A percentile compares a stretch with the other conserved stretches of the same genome.
These are phyloP conservation scores for Ptychoptera albimana DNA, from an alignment of 2,888 invertebrate genomes.

Conservation along the genomic window DNA sequence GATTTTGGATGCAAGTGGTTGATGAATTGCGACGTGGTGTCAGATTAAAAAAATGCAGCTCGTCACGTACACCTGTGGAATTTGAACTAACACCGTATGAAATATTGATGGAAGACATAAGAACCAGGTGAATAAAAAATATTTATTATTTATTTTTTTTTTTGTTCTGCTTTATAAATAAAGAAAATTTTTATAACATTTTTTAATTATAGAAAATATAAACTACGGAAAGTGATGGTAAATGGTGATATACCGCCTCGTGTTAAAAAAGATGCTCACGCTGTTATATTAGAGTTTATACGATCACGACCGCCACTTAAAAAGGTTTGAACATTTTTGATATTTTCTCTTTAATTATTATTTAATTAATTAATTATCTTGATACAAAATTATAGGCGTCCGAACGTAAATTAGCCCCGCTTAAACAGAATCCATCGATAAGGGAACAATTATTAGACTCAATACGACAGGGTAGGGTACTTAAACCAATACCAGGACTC, in stretches of 20 bases:
- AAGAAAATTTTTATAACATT: too few relatives aligned
- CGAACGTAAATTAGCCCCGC: conserved; percentile 66
- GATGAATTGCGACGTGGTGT: conserved; percentile 82
- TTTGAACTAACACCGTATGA: conserved; percentile 93
- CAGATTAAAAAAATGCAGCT: conserved; percentile 77
- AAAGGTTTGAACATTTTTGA: conserved; percentile 44
- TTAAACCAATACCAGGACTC: conserved; percentile 41
- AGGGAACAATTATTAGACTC: conserved; percentile 75
- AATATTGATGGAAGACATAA: conserved; percentile 91
- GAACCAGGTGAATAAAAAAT: conserved; percentile 42
- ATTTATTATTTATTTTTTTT: background rate
- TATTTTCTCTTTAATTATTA: background rate
- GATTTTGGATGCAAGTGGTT: conserved; percentile 92
- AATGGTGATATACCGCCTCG: conserved; percentile 67
- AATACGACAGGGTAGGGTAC: conserved; percentile 57
- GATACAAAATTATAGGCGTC: conserved; percentile 42
- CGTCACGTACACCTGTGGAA: conserved; percentile 65
- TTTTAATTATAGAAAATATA: conserved; percentile 43
- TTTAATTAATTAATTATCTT: background rate
- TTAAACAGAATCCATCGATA: conserved; percentile 55
- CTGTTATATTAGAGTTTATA: conserved; percentile 91
- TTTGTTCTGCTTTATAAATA: background rate
- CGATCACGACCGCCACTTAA: conserved; percentile 84
- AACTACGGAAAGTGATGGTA: conserved; percentile 69
- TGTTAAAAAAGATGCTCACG: conserved; percentile 89